Evolutionary conservation across 1,140 invertebrate genomes (phyloP).

Genomic region (Platyura marginata): DNA sequence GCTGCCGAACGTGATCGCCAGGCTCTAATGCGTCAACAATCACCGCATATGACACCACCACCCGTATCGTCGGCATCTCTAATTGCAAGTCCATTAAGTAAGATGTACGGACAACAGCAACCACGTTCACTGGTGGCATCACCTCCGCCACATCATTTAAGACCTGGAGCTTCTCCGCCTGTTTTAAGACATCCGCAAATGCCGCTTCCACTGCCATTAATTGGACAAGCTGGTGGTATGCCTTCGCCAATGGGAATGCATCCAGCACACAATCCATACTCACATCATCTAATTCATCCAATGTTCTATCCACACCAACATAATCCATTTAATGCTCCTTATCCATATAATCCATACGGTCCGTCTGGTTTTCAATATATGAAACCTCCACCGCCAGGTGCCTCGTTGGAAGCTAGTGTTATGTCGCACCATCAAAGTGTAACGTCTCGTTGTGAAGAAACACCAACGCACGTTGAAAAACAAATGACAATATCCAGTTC

Average conservation of each 20-base stretch:
- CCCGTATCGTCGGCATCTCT: conserved; percentile 25
- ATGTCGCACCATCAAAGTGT: conserved; percentile 18
- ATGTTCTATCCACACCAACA: conserved; percentile 24
- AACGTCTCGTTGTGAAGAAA: conserved; percentile 10
- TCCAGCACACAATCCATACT: conserved; percentile 22
- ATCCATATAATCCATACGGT: conserved; percentile 21
- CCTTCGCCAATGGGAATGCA: conserved; percentile 22
- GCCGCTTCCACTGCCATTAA: conserved; percentile 20
- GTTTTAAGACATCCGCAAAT: conserved; percentile 24
- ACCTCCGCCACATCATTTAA: conserved; percentile 22
- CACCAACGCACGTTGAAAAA: conserved; percentile 7
- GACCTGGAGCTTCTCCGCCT: conserved; percentile 22
- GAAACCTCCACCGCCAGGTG: conserved; percentile 19
- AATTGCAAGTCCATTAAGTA: conserved; percentile 23
- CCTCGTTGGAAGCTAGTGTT: conserved; percentile 14
- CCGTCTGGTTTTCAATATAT: conserved; percentile 18
- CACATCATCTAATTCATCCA: conserved; percentile 21
- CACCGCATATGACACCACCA: conserved; percentile 23
- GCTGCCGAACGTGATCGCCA: conserved; percentile 23
- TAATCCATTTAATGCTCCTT: conserved; percentile 22
- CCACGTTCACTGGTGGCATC: conserved; percentile 20
- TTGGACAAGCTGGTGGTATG: conserved; percentile 16
- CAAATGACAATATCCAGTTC: background rate
- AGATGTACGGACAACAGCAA: conserved; percentile 18
- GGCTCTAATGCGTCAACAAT: conserved; percentile 22